Base-by-base conservation (phyloP, 2,113 vertebrate genomes). In the Mustela lutreola region DNA sequence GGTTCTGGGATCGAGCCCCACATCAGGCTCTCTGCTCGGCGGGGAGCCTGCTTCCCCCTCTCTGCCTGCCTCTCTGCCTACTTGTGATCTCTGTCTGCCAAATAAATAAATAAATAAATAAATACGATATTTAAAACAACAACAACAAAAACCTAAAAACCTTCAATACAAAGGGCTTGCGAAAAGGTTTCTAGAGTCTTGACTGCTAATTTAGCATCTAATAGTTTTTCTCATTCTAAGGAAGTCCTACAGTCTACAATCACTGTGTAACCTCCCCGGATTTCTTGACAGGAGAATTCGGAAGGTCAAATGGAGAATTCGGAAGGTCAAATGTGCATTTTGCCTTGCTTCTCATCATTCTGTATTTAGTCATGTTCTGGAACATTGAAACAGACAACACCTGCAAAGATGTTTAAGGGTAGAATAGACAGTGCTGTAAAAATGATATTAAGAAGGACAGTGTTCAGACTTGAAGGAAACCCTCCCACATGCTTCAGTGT, bases 311-410 rank as follows among this genome's bases (percentile, higher is more conserved):
- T 28, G 89, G 70, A 70, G 53, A 75, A 79, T 92, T 62, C 63
- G 67, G 75, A 89, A 82, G 82, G 42, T 62, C 4, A 62, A 85
- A 42, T 28, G 89, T 73, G 88, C 89, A 96, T 96, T 90, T 96
- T 90, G 92, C 94, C 96, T 98, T 89, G 71, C 33, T 95, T 98
- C 94, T 97, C 97, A 81, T 97, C 79, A 91, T 92, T 98, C 91
- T 97, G 89, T 93, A 96, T 92, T 97, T 97, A 80, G 96, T 93
- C 95, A 97, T 91, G 97, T 93, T 96, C 93, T 94, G 39, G 62
- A 80, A 79, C 88, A 89, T 62, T 73, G 48, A 89, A 33, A 82
- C 16, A 81, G 93, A 45, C 48, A 67, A 92, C 56, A 81, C 0
- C 60, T 82, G 31, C 24, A 82, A 78, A 73, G n/a, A 58, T 63